A percentile compares a stretch with the other conserved stretches of the same genome.
Evolutionary conservation across 30 jellyfish, hydroid and myxozoan genomes (phyloP).

Genomic region (Pelagia noctiluca): DNA sequence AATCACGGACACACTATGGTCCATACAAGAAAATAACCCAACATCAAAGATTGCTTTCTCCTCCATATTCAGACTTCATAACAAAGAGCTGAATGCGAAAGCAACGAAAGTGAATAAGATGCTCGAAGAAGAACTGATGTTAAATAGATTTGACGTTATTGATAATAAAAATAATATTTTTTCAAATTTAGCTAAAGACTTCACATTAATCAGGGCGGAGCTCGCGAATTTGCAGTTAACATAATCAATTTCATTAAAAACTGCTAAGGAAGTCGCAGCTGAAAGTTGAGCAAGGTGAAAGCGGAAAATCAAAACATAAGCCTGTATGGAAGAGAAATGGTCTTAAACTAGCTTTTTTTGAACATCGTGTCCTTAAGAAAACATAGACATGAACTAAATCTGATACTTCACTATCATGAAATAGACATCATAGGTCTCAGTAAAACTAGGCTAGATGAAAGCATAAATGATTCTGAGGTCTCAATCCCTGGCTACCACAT

Average conservation of each 20-base stretch:
- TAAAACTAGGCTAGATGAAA: background rate
- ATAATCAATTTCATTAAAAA: too few species aligned
- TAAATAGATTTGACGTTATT: background rate
- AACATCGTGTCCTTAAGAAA: background rate
- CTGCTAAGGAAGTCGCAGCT: slow-evolving; percentile 33
- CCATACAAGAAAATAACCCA: background rate
- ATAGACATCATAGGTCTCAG: background rate
- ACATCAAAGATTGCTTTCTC: background rate
- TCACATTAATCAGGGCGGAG: background rate
- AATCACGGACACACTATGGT: background rate
- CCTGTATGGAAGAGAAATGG: slow-evolving; percentile 22
- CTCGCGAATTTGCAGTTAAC: background rate
- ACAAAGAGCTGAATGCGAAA: background rate
- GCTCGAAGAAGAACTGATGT: background rate
- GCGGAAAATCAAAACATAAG: too few species aligned
- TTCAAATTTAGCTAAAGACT: background rate
- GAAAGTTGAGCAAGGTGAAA: background rate
- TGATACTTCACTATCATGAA: background rate
- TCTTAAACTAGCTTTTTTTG: background rate
- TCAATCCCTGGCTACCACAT: slow-evolving; percentile 10
- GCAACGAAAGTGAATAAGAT: background rate
- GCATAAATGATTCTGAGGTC: background rate
- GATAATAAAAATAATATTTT: too few species aligned
- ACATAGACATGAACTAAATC: background rate
- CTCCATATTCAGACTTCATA: background rate